Conservation (phyloP, 2,888 invertebrate species). For the Rhamnusium bicolor region DNA sequence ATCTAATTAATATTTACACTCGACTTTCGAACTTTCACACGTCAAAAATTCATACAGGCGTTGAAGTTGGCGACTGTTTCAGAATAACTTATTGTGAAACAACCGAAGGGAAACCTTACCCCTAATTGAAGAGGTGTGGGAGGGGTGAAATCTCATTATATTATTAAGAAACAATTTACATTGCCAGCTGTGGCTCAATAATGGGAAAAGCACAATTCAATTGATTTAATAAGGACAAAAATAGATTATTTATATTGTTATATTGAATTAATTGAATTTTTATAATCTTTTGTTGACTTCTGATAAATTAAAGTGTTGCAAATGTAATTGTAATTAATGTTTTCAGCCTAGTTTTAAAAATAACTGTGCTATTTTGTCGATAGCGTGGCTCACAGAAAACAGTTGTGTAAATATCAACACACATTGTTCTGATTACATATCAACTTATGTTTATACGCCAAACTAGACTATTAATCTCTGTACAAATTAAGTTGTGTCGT, state of each 20-base stretch:
- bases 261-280: neutral
- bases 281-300: neutral
- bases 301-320: neutral
- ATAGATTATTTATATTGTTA: neutral
- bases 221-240: neutral
- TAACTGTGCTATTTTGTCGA: neutral
- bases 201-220: neutral
- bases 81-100: neutral
- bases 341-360: neutral
- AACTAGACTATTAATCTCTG: too few species aligned
- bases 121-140: neutral
- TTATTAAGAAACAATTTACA: slow-evolving; percentile 13
- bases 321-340: neutral
- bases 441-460: too few species aligned
- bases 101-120: neutral
- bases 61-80: neutral
- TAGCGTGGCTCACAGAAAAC: too few species aligned
- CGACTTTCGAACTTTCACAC: neutral
- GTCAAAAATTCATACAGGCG: neutral
- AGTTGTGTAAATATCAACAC: too few species aligned
- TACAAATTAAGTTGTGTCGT: too few species aligned
- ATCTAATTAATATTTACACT: neutral
- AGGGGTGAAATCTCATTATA: slow-evolving; percentile 4
- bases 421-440: too few species aligned
- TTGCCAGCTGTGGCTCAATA: neutral